Evolutionary conservation across 2,888 invertebrate species (phyloP).

Genomic region (Yponomeuta evonymella): DNA sequence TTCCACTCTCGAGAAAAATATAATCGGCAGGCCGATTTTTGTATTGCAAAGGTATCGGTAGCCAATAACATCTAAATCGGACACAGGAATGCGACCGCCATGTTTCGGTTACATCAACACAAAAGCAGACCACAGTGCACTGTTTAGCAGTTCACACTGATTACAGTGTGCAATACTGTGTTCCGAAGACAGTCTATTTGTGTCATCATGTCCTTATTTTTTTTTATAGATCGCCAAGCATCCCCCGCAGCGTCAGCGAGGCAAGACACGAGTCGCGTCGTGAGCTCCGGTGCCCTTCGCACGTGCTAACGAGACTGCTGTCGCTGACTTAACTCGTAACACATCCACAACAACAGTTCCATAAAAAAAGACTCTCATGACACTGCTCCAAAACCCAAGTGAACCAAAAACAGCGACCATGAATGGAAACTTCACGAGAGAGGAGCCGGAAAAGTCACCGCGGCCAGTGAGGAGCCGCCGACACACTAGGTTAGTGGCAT

Average conservation of each 20-base stretch:
- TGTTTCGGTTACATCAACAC: constrained; percentile 74
- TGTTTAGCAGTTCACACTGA: constrained; percentile 43
- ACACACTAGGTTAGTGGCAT: constrained; percentile 79
- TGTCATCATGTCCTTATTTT: constrained; percentile 74
- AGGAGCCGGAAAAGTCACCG: constrained; percentile 68
- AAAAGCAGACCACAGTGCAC: constrained; percentile 42
- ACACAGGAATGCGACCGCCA: constrained; percentile 70
- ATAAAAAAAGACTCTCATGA: constrained; percentile 43
- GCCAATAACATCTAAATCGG: constrained; percentile 66
- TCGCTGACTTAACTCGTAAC: constrained; percentile 13
- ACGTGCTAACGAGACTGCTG: constrained; percentile 49
- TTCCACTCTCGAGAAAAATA: constrained; percentile 24
- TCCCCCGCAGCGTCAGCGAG: constrained; percentile 67
- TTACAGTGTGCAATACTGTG: constrained; percentile 46
- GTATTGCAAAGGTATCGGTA: constrained; percentile 33
- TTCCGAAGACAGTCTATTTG: constrained; percentile 68
- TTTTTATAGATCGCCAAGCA: constrained; percentile 71
- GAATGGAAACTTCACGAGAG: constrained; percentile 54
- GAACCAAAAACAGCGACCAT: constrained; percentile 45
- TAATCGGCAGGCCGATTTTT: constrained; percentile 24
- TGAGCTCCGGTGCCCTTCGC: constrained; percentile 57
- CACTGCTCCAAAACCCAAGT: constrained; percentile 51
- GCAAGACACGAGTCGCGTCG: constrained; percentile 58
- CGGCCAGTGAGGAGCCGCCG: constrained; percentile 83
- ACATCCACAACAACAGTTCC: constrained; percentile 2